Percentiles rank a stretch among this genome's conserved stretches.
These are phyloP conservation scores for Protonibea diacanthus DNA, from an alignment of 2,797 vertebrate species.

Conservation along the genomic window DNA sequence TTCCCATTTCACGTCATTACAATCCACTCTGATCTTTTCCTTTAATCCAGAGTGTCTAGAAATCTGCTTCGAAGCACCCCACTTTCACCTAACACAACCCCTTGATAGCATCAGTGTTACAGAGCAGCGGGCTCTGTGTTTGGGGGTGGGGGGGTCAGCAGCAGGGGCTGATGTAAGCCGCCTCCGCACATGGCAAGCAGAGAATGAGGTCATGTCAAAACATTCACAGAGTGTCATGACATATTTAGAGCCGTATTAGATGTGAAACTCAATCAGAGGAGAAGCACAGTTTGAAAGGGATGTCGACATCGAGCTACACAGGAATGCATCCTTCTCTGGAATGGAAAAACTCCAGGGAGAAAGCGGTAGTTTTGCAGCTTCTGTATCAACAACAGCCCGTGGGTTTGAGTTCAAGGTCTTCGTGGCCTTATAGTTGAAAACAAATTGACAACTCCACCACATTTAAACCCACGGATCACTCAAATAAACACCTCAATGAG, in stretches of 20 bases:
- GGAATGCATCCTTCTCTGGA: constrained; percentile 20
- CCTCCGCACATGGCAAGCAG: constrained; percentile 47
- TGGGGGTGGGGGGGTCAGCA: constrained; percentile 37
- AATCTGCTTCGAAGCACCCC: constrained; percentile 32
- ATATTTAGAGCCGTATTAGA: constrained; percentile 51
- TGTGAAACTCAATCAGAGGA: constrained; percentile 53
- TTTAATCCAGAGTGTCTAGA: constrained; percentile 49
- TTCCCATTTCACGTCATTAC: constrained; percentile 49
- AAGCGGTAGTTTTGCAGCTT: constrained; percentile 21
- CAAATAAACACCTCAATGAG: constrained; percentile 15
- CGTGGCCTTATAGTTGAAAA: constrained; percentile 12
- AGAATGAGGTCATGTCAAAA: constrained; percentile 73
- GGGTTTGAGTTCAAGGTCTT: constrained; percentile 16
- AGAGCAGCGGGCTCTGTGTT: constrained; percentile 11
- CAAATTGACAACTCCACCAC: constrained; percentile 11
- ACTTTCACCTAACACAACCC: constrained; percentile 59
- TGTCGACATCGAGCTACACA: constrained; percentile 33
- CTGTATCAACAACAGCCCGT: not conserved
- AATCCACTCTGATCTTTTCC: constrained; percentile 52
- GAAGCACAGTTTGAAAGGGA: constrained; percentile 47
- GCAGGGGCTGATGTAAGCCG: constrained; percentile 58
- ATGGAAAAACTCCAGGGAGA: constrained; percentile 8
- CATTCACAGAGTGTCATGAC: constrained; percentile 52
- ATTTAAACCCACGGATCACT: constrained; percentile 8
- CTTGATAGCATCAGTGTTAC: constrained; percentile 18